phyloP scores from a whole-genome alignment of 1,140 invertebrate species.

The Calliphora vicina region DNA sequence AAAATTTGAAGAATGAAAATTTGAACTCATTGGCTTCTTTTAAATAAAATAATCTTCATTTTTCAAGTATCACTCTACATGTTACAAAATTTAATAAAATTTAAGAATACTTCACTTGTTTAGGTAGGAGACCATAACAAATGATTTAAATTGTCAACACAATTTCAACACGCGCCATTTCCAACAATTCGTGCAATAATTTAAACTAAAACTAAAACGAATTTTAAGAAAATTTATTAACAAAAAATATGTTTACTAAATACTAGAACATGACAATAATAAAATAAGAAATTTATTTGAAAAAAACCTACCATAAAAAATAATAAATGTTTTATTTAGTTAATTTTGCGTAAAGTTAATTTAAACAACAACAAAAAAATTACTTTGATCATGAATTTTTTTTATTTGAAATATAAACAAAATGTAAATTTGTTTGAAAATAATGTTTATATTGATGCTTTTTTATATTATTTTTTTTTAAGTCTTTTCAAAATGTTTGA shows the following conservation, averaged over 20 bases:
- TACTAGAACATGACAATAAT: not conserved
- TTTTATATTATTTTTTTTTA: not conserved
- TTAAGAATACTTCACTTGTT: not conserved
- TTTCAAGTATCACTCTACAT: no score
- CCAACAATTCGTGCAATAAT: not conserved
- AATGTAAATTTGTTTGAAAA: not conserved
- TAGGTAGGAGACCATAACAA: not conserved
- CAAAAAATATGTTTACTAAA: not conserved
- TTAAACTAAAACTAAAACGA: not conserved
- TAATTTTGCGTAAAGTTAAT: slow-evolving; percentile 10
- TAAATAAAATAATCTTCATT: no score
- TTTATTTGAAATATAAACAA: not conserved
- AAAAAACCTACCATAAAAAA: not conserved
- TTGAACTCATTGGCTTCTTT: no score
- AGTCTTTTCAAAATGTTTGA: not conserved
- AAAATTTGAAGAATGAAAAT: no score
- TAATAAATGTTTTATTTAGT: not conserved
- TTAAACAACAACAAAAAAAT: not conserved
- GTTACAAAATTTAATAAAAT: not conserved
- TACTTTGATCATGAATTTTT: not conserved
- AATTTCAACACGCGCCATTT: not conserved
- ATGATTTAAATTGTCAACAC: not conserved
- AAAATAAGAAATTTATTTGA: not conserved
- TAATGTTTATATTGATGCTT: not conserved
- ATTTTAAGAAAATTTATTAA: not conserved